Evolutionary conservation across 2,888 invertebrate genomes (phyloP).

Genomic region (Panorpa germanica): DNA sequence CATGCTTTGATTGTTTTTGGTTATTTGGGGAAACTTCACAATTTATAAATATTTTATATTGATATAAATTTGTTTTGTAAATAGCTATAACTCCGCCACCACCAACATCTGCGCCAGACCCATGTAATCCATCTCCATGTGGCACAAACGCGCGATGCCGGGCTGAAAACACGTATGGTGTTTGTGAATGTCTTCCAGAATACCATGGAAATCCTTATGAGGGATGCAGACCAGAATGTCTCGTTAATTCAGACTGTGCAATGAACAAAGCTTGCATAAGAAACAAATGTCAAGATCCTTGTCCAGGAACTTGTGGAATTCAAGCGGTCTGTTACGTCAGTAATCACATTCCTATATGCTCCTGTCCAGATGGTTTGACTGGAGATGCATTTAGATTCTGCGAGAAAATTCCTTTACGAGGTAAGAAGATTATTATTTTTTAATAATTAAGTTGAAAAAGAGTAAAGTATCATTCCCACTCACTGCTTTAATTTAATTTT

Average conservation of each 20-base stretch:
- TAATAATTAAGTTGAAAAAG: too few relatives aligned
- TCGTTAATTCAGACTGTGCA: constrained; percentile 72
- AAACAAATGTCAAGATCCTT: constrained; percentile 69
- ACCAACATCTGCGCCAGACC: constrained; percentile 27
- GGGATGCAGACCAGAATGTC: constrained; percentile 65
- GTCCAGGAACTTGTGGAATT: constrained; percentile 62
- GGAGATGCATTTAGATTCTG: constrained; percentile 43
- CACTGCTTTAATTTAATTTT: too few relatives aligned
- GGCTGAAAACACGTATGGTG: constrained; percentile 30
- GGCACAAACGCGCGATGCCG: constrained; percentile 49
- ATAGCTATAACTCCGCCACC: too few relatives aligned
- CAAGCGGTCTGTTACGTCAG: constrained; percentile 62
- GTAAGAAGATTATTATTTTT: too few relatives aligned
- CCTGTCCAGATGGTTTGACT: constrained; percentile 37
- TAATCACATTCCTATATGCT: constrained; percentile 46
- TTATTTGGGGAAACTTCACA: too few relatives aligned
- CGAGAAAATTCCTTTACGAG: constrained; percentile 19
- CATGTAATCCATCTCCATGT: constrained; percentile 53
- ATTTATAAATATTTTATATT: too few relatives aligned
- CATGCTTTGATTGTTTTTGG: too few relatives aligned
- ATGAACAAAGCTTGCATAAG: constrained; percentile 65
- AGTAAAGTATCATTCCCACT: too few relatives aligned
- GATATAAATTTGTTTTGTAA: too few relatives aligned
- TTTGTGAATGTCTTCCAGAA: constrained; percentile 37
- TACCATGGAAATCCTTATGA: constrained; percentile 60